Evolutionary conservation across 2,797 vertebrate genomes (phyloP).

Genomic region (Gymnopithys bicolor): DNA sequence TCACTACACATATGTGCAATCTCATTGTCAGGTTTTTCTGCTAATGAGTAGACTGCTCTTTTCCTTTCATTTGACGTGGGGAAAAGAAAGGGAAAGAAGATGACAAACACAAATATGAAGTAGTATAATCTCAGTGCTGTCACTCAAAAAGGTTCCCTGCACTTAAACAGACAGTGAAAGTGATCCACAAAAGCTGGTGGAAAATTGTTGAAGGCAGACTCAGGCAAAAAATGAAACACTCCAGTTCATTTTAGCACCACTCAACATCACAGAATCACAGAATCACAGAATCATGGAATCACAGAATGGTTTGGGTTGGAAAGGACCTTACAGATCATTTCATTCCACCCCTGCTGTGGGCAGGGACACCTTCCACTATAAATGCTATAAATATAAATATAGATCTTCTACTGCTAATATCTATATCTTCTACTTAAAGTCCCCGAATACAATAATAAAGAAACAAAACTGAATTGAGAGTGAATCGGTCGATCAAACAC

Average conservation of each 20-base stretch:
- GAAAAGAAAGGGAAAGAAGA: accelerated
- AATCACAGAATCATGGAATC: too few species aligned
- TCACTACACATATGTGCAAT: neutral
- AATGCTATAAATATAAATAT: neutral
- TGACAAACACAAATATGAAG: neutral
- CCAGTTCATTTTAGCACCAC: accelerated
- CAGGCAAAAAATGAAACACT: neutral
- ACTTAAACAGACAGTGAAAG: accelerated
- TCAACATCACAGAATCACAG: neutral
- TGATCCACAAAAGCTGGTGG: neutral
- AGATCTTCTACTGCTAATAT: too few species aligned
- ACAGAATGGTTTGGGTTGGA: neutral
- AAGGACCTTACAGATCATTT: neutral
- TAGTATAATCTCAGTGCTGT: neutral
- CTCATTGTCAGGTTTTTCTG: neutral
- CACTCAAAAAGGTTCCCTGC: neutral
- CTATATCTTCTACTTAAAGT: neutral
- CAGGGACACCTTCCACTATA: neutral
- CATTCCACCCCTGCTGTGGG: neutral
- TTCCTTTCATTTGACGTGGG: neutral
- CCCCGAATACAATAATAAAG: neutral
- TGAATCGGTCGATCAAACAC: neutral
- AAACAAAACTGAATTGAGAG: neutral
- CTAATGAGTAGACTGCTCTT: neutral
- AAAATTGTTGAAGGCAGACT: neutral